A percentile compares a stretch with the other conserved stretches of the same genome.
Conservation (phyloP, 2,888 invertebrate species). For the Caenorhabditis sp. region DNA sequence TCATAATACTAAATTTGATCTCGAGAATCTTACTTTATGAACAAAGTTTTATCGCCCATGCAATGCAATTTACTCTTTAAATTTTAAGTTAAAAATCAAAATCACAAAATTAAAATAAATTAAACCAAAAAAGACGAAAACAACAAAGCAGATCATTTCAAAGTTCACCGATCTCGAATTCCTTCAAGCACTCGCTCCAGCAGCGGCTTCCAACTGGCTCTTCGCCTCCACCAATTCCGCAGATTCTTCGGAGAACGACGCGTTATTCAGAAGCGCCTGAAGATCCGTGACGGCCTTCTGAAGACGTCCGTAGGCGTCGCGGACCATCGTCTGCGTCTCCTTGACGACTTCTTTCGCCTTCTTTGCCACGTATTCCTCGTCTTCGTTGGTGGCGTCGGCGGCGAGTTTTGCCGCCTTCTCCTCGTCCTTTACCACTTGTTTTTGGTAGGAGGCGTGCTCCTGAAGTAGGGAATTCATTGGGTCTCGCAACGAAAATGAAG, state of each 20-base stretch:
- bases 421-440: slow-evolving; percentile 63
- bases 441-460: slow-evolving; percentile 66
- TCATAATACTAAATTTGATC: too few relatives aligned
- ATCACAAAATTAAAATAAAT: not conserved
- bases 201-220: slow-evolving; percentile 27
- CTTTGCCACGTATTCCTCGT: slow-evolving; percentile 71
- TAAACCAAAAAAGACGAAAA: not conserved
- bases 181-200: slow-evolving; percentile 23
- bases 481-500: too few relatives aligned
- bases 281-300: slow-evolving; percentile 53
- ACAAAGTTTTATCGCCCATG: too few relatives aligned
- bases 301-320: slow-evolving; percentile 50
- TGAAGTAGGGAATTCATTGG: slow-evolving; percentile 26
- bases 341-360: slow-evolving; percentile 68
- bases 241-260: slow-evolving; percentile 23
- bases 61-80: too few relatives aligned
- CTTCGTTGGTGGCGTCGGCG: slow-evolving; percentile 66
- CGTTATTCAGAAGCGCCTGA: slow-evolving; percentile 11
- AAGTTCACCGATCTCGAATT: slow-evolving; percentile 9
- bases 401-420: slow-evolving; percentile 63
- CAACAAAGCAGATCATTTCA: slow-evolving; percentile 27
- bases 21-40: too few relatives aligned
- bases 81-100: too few relatives aligned
- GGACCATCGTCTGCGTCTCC: slow-evolving; percentile 73
- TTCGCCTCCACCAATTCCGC: slow-evolving; percentile 50